These are phyloP conservation scores for Parnassius orleans DNA, from an alignment of 2,888 invertebrate species.

Conservation along the genomic window DNA sequence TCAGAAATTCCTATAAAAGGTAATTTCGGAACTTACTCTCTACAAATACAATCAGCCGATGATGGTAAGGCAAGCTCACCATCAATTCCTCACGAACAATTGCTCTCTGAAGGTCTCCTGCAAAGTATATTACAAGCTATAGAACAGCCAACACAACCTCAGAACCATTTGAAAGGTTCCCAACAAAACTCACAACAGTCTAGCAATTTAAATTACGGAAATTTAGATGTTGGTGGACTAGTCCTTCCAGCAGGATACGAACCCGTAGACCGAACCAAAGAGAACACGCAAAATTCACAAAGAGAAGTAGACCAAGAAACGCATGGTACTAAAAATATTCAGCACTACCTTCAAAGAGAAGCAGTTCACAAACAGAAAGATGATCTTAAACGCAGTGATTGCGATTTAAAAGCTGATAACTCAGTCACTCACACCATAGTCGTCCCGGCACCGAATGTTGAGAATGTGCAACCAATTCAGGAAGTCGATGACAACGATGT, in stretches of 20 bases:
- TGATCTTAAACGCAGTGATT: conserved; percentile 51
- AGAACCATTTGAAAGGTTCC: conserved; percentile 18
- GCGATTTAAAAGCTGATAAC: conserved; percentile 66
- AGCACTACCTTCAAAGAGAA: conserved; percentile 42
- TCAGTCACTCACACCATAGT: conserved; percentile 68
- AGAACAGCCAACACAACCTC: conserved; percentile 81
- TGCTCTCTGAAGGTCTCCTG: conserved; percentile 88
- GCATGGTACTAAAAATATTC: conserved; percentile 48
- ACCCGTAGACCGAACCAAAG: conserved; percentile 59
- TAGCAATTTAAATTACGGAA: conserved; percentile 35
- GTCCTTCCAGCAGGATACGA: conserved; percentile 69
- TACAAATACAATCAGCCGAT: conserved; percentile 88
- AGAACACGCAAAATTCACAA: conserved; percentile 31
- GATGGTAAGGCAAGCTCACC: conserved; percentile 65
- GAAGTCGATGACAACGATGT: conserved; percentile 81
- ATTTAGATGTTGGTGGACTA: conserved; percentile 51
- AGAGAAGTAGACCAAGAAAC: conserved; percentile 47
- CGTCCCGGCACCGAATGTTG: conserved; percentile 57
- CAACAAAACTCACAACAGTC: conserved; percentile 1
- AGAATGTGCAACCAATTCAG: conserved; percentile 50
- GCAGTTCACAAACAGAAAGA: conserved; percentile 45
- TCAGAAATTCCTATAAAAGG: conserved; percentile 76
- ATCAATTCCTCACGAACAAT: conserved; percentile 85
- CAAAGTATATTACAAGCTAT: conserved; percentile 92
- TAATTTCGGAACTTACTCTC: conserved; percentile 83